Conservation (phyloP, 1,140 invertebrate species). For the Battus philenor region DNA sequence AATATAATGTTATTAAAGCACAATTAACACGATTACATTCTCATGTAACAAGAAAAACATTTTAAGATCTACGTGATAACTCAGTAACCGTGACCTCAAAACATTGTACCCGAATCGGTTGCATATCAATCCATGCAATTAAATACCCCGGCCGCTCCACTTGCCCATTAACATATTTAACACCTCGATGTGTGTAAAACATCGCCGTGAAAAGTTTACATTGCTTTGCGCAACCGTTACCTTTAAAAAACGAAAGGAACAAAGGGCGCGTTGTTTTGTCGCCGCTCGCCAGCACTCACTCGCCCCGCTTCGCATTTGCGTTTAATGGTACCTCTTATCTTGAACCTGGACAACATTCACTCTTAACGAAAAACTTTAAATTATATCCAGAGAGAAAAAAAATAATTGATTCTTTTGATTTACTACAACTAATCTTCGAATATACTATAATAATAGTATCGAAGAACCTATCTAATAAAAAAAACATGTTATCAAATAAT, state of each 20-base stretch:
- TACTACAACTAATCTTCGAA: background rate
- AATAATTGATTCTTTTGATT: background rate
- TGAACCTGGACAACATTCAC: no score
- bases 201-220: constrained; percentile 35
- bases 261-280: constrained; percentile 36
- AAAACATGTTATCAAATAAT: no score
- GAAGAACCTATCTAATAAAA: no score
- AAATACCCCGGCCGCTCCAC: constrained; percentile 31
- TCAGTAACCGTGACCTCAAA: constrained; percentile 19
- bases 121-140: constrained; percentile 50
- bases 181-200: constrained; percentile 33
- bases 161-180: constrained; percentile 47
- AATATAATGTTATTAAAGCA: no score
- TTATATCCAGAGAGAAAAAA: background rate
- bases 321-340: no score
- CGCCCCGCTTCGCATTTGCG: background rate
- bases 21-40: background rate
- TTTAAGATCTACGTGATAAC: constrained; percentile 1
- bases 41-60: constrained; percentile 3
- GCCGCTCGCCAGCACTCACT: background rate
- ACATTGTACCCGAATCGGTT: constrained; percentile 22
- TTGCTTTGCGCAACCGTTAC: constrained; percentile 31
- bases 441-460: no score
- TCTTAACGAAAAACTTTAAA: no score
- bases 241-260: constrained; percentile 37